These are phyloP conservation scores for Phyto melanocephala DNA, from an alignment of 2,888 invertebrate genomes.

Conservation along the genomic window DNA sequence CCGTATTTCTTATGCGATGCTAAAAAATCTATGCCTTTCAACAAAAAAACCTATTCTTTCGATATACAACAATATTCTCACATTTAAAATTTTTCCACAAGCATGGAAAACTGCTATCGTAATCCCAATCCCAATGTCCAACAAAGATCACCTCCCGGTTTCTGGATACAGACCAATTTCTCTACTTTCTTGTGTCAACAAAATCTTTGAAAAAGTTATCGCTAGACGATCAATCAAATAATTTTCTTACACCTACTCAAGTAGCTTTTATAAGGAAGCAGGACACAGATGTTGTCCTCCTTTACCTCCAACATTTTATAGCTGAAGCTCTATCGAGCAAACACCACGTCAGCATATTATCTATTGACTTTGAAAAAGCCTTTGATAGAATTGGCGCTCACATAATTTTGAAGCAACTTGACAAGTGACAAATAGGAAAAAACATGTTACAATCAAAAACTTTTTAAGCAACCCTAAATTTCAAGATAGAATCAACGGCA, in stretches of 20 bases:
- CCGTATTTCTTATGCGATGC: background rate
- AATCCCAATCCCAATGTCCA: background rate
- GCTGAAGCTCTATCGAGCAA: background rate
- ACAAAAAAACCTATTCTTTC: background rate
- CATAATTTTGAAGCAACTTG: constrained; percentile 12
- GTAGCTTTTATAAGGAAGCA: constrained; percentile 49
- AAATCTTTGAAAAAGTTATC: constrained; percentile 34
- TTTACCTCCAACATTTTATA: constrained; percentile 46
- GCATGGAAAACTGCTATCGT: background rate
- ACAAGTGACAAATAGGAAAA: background rate
- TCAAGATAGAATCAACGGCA: background rate
- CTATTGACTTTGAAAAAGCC: constrained; percentile 42
- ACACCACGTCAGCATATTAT: constrained; percentile 30
- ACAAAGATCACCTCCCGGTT: background rate
- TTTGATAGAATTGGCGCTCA: constrained; percentile 44
- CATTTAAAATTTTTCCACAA: background rate
- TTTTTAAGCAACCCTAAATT: constrained; percentile 2
- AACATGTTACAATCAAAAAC: background rate
- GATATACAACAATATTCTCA: background rate
- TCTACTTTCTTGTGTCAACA: constrained; percentile 8
- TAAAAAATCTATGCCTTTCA: background rate
- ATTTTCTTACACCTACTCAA: constrained; percentile 4
- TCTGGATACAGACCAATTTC: constrained; percentile 12
- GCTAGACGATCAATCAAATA: background rate
- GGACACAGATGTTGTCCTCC: constrained; percentile 40